Base-by-base conservation (phyloP, 30 jellyfish, hydroid and myxozoan genomes). In the Nemopilema nomurai region DNA sequence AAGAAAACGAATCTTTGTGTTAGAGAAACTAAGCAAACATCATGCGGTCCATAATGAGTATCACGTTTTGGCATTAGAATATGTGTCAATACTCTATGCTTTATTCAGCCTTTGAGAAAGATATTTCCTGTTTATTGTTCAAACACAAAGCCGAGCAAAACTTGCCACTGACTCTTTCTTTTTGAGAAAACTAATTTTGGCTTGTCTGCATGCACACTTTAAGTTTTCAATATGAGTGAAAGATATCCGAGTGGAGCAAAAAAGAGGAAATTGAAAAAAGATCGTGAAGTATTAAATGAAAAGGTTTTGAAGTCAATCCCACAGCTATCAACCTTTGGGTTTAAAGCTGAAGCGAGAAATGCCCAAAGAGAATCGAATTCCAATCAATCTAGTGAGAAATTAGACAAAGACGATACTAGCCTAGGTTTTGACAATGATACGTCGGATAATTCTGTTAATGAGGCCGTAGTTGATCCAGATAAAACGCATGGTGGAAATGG, bases 141-240 rank as follows among this genome's bases (percentile, higher is more conserved):
- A 63, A 63, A 63, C 29, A 63, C 72, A 63, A 63, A 63, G 72
- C 72, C 72, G 72, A 63, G 72, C 72, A 63, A 63, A 63, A 63
- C 72, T 63, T 63, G 72, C 29, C 72, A 63, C 72, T 63, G 72
- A 63, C 72, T 63, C 72, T 41, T 41, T 13, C 57, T 41, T 41
- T 41, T 41, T 41, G 57, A 41, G 57, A 41, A 41, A 41, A 41
- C 57, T 41, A 41, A 41, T 41, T 41, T 41, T 41, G 57, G 57
- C 57, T 41, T 41, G 57, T 41, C 57, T 41, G 57, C 57, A 41
- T 41, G 57, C 57, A 41, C 57, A 41, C 57, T 41, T 41, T 41
- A 41, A 6, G 57, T 41, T 41, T 41, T 41, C 57, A 41, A 41
- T 41, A 41, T 41, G 57, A 63, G 72, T 24, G 29, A 24, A 24